Base-by-base conservation (phyloP, 2,797 vertebrate species). In the Epinephelus awoara region DNA sequence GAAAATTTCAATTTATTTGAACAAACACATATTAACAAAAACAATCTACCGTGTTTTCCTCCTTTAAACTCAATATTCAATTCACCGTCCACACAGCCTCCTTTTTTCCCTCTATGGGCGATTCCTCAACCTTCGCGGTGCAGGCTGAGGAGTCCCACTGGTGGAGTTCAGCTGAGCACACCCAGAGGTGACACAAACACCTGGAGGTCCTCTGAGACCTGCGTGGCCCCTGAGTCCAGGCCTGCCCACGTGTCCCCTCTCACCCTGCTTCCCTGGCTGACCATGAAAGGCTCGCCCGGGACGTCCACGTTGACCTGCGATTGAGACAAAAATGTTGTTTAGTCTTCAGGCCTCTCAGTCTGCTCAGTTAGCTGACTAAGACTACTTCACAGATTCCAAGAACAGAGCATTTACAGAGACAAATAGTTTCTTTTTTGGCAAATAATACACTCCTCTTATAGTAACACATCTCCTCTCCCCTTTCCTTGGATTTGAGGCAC, bases 191-290 rank as follows among this genome's bases (percentile, higher is more conserved):
- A 93, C 14, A 51, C 96, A 97, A 50, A 95, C 80, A 25, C 96
- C 96, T n/a, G 96, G 95, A 61, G 95, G 81, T 10, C 96, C 95
- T 62, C 87, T 92, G 72, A 95, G 91, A 86, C 95, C 96, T 1
- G 90, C 47, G 61, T 96, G 94, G 29, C 95, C 96, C 86, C 90
- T 92, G 61, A 95, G 83, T 52, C 96, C 96, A n/a, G 87, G 91
- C 15, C 69, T 91, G 18, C 96, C 96, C 9, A 63, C 77, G 5
- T 94, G 93, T 18, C 96, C 96, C 68, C 94, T 90, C 75, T 95
- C 93, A 11, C 95, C 96, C 61, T 87, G 91, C 44, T 86, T 91
- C 50, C 96, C 96, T 34, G 96, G 94, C 67, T 93, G 92, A 11
- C 96, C 96, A 15, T 95, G 91, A 67, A 96, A 96, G 10, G 81